phyloP scores from a whole-genome alignment of 2,888 invertebrate species.

The Rapana venosa region DNA sequence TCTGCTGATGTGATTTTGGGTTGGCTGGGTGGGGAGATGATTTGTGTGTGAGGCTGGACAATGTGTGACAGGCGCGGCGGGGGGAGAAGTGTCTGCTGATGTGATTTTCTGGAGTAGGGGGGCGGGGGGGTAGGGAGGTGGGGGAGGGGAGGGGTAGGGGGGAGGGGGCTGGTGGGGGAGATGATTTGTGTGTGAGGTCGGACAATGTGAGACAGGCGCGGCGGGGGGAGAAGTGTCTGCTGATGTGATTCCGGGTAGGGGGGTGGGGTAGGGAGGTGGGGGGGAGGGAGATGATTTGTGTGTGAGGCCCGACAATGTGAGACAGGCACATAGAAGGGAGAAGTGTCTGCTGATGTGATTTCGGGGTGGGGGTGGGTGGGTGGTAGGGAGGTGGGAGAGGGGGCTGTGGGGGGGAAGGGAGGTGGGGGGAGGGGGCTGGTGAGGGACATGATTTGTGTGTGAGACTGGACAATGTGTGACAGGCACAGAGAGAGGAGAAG shows the following conservation, averaged over 20 bases:
- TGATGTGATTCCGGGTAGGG: neutral
- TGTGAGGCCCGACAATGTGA: too few species aligned
- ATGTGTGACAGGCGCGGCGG: too few species aligned
- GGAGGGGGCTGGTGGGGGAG: neutral
- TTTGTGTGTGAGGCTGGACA: too few species aligned
- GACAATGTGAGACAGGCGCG: neutral
- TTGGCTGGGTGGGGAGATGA: neutral
- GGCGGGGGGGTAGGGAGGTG: neutral
- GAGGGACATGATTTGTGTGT: too few species aligned
- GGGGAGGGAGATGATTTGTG: neutral
- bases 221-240: neutral
- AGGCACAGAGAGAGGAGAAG: too few species aligned
- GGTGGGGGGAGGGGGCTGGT: too few species aligned
- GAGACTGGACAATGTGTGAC: too few species aligned
- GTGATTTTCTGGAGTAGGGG: neutral
- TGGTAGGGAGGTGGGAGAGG: too few species aligned
- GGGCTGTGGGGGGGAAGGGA: too few species aligned
- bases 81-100: constrained; percentile 17
- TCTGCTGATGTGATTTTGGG: neutral
- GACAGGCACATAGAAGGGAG: too few species aligned
- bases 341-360: too few species aligned
- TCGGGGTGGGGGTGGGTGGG: too few species aligned
- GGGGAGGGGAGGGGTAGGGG: neutral
- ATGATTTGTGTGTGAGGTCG: neutral
- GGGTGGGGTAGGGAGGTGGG: neutral